These are phyloP conservation scores for Solea solea DNA, from an alignment of 2,113 vertebrate genomes.

Conservation along the genomic window DNA sequence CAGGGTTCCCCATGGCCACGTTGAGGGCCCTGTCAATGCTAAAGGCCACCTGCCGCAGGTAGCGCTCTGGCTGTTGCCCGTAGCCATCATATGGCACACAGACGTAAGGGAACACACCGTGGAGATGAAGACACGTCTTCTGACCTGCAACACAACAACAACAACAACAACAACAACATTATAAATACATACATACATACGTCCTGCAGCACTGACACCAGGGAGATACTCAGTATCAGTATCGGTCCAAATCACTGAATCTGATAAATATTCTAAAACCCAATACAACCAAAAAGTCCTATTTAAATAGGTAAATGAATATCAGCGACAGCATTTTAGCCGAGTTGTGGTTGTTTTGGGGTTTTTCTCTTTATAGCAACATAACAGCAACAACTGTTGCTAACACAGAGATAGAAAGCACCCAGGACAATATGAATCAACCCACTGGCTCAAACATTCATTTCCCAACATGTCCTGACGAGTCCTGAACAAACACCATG, in stretches of 20 bases:
- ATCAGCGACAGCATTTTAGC: no score
- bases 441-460: constrained; percentile 1
- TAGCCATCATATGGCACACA: constrained; percentile 93
- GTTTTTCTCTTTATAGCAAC: no score
- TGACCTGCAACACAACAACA: constrained; percentile 84
- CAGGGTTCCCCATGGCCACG: constrained; percentile 93
- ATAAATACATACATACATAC: no score
- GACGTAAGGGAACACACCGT: constrained; percentile 95
- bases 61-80: constrained; percentile 86
- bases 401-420: background rate
- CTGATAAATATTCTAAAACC: no score
- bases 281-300: no score
- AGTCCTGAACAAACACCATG: constrained; percentile 8
- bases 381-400: background rate
- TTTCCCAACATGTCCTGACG: background rate
- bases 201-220: no score
- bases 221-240: no score
- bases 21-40: constrained; percentile 98
- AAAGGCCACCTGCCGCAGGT: constrained; percentile 94
- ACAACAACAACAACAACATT: background rate
- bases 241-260: no score
- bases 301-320: no score
- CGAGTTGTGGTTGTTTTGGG: no score
- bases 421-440: background rate
- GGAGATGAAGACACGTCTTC: constrained; percentile 97